A percentile compares a stretch with the other conserved stretches of the same genome.
Conservation (phyloP, 2,113 vertebrate genomes). For the Chionis minor region DNA sequence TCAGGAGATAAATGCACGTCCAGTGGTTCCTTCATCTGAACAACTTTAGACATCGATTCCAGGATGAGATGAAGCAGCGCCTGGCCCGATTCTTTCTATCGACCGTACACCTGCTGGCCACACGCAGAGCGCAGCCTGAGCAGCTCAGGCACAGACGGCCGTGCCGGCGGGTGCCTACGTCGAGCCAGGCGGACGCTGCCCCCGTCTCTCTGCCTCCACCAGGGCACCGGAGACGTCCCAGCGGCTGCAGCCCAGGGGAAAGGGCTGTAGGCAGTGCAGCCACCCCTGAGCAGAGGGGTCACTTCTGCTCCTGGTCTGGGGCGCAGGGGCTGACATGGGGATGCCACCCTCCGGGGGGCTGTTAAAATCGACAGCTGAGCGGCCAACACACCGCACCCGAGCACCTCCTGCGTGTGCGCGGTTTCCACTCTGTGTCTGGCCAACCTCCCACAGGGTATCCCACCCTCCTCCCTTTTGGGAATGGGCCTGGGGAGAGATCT, state of each 20-base stretch:
- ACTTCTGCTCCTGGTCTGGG: neutral
- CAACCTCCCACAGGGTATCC: neutral
- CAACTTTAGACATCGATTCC: neutral
- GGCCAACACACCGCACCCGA: neutral
- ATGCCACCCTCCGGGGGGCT: neutral
- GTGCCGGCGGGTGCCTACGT: fast-evolving
- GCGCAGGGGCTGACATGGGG: fast-evolving
- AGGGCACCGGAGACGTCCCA: neutral
- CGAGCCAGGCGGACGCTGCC: neutral
- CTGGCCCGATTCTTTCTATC: neutral
- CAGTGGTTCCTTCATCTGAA: neutral
- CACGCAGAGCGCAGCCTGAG: neutral
- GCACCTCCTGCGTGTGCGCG: neutral
- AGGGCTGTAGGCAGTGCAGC: neutral
- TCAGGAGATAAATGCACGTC: neutral
- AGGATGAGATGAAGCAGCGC: neutral
- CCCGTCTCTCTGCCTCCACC: neutral
- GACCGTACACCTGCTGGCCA: neutral
- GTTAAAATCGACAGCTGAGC: neutral
- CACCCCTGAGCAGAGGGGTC: neutral
- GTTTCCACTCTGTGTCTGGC: neutral
- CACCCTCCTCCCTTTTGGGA: neutral
- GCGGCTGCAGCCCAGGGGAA: neutral
- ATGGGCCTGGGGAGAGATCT: neutral
- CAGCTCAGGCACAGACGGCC: fast-evolving